A percentile compares a stretch with the other conserved stretches of the same genome.
These are phyloP conservation scores for Chalcis sispes DNA, from an alignment of 2,888 invertebrate genomes.

Conservation along the genomic window DNA sequence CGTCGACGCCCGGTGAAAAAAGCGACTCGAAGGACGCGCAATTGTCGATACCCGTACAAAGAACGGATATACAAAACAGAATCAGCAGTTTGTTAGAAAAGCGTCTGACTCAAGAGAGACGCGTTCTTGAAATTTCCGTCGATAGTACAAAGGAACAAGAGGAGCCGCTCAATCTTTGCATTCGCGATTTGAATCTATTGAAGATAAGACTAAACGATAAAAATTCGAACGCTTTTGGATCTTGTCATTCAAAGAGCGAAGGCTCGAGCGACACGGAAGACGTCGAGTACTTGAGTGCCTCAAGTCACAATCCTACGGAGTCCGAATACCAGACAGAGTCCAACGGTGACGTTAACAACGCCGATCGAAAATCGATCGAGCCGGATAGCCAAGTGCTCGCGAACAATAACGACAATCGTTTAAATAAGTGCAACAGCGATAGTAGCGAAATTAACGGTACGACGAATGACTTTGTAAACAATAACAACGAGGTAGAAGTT, in stretches of 20 bases:
- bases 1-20: slow-evolving; percentile 61
- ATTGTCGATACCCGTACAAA: slow-evolving; percentile 71
- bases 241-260: slow-evolving; percentile 79
- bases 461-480: slow-evolving; percentile 55
- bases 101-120: slow-evolving; percentile 83
- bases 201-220: slow-evolving; percentile 81
- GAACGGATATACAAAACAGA: slow-evolving; percentile 83
- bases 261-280: slow-evolving; percentile 78
- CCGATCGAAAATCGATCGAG: neutral
- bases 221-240: slow-evolving; percentile 81
- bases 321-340: slow-evolving; percentile 49
- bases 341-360: slow-evolving; percentile 22
- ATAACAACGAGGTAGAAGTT: slow-evolving; percentile 76
- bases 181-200: slow-evolving; percentile 84
- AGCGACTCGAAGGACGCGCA: slow-evolving; percentile 60
- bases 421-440: slow-evolving; percentile 64
- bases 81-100: slow-evolving; percentile 84
- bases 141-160: slow-evolving; percentile 78
- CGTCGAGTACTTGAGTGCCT: slow-evolving; percentile 50
- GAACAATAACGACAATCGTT: slow-evolving; percentile 66
- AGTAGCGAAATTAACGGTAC: slow-evolving; percentile 66
- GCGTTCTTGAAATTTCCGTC: slow-evolving; percentile 74
- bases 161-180: slow-evolving; percentile 90
- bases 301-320: slow-evolving; percentile 56
- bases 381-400: neutral